A percentile compares a stretch with the other conserved stretches of the same genome.
Conservation (phyloP, 2,113 vertebrate genomes). For the Oxygymnocypris stewartii region DNA sequence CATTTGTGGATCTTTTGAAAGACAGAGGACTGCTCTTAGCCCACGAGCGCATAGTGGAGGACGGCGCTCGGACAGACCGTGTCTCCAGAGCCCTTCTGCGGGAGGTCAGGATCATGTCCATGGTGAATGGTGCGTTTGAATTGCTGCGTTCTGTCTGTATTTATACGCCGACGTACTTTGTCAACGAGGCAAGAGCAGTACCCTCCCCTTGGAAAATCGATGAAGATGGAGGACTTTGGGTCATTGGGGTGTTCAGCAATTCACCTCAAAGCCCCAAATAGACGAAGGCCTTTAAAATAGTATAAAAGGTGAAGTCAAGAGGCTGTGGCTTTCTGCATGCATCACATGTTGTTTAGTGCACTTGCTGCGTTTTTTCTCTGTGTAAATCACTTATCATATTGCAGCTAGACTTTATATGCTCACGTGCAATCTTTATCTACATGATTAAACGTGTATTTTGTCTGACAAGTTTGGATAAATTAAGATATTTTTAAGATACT, state of each 20-base stretch:
- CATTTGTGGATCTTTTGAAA: slow-evolving; percentile 74
- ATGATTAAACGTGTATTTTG: neutral
- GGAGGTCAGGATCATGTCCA: slow-evolving; percentile 78
- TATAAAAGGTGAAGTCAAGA: neutral
- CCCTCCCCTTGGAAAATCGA: slow-evolving; percentile 35
- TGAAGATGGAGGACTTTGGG: slow-evolving; percentile 1
- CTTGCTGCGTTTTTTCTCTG: neutral
- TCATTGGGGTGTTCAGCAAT: neutral
- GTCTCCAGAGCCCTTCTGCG: slow-evolving; percentile 80
- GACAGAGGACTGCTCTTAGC: slow-evolving; percentile 75
- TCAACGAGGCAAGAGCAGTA: slow-evolving; percentile 24
- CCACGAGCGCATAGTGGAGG: slow-evolving; percentile 82
- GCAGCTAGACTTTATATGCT: neutral
- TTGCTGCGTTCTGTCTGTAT: slow-evolving; percentile 6
- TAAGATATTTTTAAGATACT: too few relatives aligned
- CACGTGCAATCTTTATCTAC: neutral
- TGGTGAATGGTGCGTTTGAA: slow-evolving; percentile 62
- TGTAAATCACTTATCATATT: neutral
- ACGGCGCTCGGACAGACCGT: slow-evolving; percentile 76
- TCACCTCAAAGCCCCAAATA: neutral
- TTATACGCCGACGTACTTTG: slow-evolving; percentile 37
- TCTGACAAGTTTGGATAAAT: neutral
- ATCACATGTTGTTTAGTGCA: neutral
- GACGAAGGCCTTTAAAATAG: neutral
- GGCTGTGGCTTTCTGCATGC: neutral